phyloP scores from a whole-genome alignment of 2,888 invertebrate species.

The Drosophila helvetica region DNA sequence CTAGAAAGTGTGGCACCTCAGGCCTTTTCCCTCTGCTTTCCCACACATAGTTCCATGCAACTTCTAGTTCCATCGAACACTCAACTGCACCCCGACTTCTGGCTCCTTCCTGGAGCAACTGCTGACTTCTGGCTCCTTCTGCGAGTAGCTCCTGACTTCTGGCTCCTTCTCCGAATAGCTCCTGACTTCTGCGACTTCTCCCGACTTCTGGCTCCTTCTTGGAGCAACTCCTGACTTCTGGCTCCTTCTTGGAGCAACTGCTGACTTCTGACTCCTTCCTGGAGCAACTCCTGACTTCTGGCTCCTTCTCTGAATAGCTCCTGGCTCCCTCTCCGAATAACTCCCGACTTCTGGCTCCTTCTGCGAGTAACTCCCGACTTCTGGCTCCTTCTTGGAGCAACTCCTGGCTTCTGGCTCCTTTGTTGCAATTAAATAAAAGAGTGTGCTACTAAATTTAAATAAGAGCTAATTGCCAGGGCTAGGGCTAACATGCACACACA shows the following conservation, averaged over 20 bases:
- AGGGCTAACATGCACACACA: background rate
- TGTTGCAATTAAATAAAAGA: background rate
- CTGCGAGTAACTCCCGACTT: no score
- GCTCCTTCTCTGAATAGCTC: no score
- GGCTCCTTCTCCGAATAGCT: background rate
- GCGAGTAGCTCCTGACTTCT: background rate
- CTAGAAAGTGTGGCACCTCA: background rate
- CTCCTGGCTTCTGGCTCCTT: background rate
- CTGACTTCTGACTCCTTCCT: no score
- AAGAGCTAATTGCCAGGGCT: background rate
- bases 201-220: no score
- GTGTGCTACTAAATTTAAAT: background rate
- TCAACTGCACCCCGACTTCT: background rate
- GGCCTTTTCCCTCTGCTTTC: background rate
- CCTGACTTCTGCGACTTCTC: background rate
- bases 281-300: no score
- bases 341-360: no score
- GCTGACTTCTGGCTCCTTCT: background rate
- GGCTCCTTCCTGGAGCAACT: no score
- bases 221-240: no score
- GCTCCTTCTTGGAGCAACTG: no score
- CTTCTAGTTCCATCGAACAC: background rate
- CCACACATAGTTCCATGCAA: background rate
- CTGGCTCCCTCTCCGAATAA: no score
- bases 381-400: no score